Evolutionary conservation across 2,888 invertebrate genomes (phyloP).

Genomic region (Ethmia dodecea): DNA sequence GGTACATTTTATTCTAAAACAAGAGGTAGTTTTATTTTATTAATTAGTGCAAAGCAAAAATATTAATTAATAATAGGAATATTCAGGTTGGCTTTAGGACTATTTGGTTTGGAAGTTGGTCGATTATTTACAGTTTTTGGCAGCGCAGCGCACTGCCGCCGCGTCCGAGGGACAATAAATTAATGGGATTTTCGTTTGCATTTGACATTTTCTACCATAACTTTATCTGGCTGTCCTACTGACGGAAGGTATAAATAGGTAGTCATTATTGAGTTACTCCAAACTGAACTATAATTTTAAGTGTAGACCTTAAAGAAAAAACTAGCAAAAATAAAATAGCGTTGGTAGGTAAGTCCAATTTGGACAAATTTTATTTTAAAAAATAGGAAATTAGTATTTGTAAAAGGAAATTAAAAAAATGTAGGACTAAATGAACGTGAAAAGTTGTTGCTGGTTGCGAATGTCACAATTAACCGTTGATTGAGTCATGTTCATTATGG

Average conservation of each 20-base stretch:
- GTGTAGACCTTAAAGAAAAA: no score
- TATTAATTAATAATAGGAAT: neutral
- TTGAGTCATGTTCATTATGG: no score
- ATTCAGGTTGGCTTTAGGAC: neutral
- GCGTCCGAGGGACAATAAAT: slow-evolving; percentile 23
- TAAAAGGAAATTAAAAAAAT: no score
- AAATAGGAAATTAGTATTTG: no score
- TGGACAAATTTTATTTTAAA: no score
- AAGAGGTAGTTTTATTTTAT: neutral
- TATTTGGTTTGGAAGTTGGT: slow-evolving; percentile 4
- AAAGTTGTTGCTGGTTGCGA: no score
- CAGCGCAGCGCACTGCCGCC: slow-evolving; percentile 20
- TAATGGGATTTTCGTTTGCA: slow-evolving; percentile 38
- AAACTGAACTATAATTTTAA: no score
- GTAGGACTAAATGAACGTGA: no score
- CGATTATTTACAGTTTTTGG: slow-evolving; percentile 45
- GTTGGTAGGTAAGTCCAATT: no score
- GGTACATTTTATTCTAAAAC: no score
- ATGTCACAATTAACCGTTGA: no score
- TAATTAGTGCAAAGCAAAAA: neutral
- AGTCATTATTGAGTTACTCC: neutral
- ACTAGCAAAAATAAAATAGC: neutral
- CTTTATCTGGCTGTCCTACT: slow-evolving; percentile 18
- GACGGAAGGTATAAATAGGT: slow-evolving; percentile 1
- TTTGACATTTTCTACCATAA: slow-evolving; percentile 40